These are phyloP conservation scores for Hippopotamus amphibius DNA, from an alignment of 2,113 vertebrate species.

Conservation along the genomic window DNA sequence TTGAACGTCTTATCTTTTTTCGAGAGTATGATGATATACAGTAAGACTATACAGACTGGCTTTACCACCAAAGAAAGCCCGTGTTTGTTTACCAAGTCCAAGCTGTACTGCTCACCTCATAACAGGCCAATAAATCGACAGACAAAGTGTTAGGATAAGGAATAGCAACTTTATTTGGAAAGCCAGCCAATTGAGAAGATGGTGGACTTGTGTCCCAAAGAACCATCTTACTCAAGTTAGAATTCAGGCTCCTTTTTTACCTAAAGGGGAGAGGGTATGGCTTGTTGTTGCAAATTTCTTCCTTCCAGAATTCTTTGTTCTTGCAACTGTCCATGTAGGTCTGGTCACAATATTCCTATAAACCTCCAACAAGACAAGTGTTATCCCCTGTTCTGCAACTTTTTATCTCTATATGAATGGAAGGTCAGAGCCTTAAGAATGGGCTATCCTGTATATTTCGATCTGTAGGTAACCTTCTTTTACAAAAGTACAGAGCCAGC, in stretches of 20 bases:
- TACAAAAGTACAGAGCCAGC: background rate
- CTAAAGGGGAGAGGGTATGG: background rate
- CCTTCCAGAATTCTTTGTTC: accelerated
- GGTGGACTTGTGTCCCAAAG: background rate
- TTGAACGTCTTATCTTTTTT: background rate
- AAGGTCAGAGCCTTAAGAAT: background rate
- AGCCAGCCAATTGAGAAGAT: background rate
- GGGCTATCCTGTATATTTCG: background rate
- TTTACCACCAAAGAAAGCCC: background rate
- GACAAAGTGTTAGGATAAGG: background rate
- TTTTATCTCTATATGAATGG: background rate
- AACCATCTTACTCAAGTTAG: background rate
- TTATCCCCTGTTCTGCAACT: background rate
- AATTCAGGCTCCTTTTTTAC: background rate
- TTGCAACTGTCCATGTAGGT: background rate
- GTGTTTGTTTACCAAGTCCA: background rate
- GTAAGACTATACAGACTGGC: too few relatives aligned
- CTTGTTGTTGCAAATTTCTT: background rate
- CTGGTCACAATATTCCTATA: background rate
- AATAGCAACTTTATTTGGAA: background rate
- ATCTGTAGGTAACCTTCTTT: background rate
- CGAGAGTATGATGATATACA: background rate
- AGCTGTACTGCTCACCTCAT: background rate
- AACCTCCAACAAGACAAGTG: background rate
- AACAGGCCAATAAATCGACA: background rate